phyloP scores from a whole-genome alignment of 2,888 invertebrate genomes.

The Hypomecis punctinalis region DNA sequence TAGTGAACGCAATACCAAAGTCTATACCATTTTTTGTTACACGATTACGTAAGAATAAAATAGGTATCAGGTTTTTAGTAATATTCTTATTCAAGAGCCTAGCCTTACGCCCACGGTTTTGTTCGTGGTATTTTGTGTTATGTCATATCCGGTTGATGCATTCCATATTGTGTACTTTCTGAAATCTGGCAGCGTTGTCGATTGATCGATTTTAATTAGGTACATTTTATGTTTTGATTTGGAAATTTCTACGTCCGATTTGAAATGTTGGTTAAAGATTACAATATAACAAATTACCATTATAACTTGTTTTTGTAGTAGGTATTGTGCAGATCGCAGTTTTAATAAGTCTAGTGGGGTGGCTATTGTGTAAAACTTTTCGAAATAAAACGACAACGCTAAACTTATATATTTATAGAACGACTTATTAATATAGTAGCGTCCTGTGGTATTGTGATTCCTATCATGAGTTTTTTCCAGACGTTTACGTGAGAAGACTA shows the following conservation, averaged over 20 bases:
- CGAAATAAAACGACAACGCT: too few relatives aligned
- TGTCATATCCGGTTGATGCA: slow-evolving; percentile 23
- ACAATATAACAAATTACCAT: too few relatives aligned
- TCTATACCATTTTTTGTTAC: slow-evolving; percentile 11
- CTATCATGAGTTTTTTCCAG: too few relatives aligned
- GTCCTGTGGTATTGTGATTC: too few relatives aligned
- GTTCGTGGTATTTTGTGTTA: slow-evolving; percentile 23
- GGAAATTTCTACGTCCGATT: neutral
- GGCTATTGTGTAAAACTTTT: too few relatives aligned
- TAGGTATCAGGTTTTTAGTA: slow-evolving; percentile 14
- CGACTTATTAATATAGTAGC: too few relatives aligned
- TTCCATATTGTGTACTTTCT: neutral
- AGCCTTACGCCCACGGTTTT: slow-evolving; percentile 23
- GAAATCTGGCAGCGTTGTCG: neutral
- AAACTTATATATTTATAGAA: too few relatives aligned
- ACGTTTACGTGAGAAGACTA: too few relatives aligned
- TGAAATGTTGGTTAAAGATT: too few relatives aligned
- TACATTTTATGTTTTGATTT: neutral
- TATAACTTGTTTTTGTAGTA: too few relatives aligned
- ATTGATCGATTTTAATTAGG: neutral
- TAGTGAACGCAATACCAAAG: slow-evolving; percentile 3
- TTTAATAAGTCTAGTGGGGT: too few relatives aligned
- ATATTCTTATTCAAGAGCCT: slow-evolving; percentile 18
- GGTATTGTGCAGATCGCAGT: too few relatives aligned
- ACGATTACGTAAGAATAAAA: slow-evolving; percentile 18